phyloP scores from a whole-genome alignment of 2,888 invertebrate species.

The Oasisia sp. region DNA sequence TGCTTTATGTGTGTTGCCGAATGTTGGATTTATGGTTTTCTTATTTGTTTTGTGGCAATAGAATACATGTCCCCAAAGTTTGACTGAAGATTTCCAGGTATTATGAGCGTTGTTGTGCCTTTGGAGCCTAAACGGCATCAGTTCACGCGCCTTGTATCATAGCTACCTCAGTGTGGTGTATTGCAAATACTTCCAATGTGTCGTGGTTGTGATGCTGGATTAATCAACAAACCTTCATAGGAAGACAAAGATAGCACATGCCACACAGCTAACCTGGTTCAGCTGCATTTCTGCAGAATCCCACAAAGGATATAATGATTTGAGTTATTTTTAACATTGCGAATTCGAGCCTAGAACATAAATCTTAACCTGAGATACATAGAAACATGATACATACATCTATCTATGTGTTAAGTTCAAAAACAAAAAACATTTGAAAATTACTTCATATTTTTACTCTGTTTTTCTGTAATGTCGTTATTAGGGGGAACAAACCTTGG shows the following conservation, averaged over 20 bases:
- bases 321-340: neutral
- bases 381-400: neutral
- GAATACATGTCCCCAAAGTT: neutral
- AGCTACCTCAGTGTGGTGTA: neutral
- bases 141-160: neutral
- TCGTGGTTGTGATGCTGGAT: neutral
- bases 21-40: neutral
- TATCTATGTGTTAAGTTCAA: neutral
- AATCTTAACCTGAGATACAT: neutral
- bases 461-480: neutral
- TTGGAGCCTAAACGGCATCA: neutral
- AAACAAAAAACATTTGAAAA: neutral
- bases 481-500: neutral
- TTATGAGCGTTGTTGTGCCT: neutral
- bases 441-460: neutral
- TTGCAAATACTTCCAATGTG: neutral
- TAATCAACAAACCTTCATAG: neutral
- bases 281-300: neutral
- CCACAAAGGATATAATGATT: neutral
- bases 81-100: constrained; percentile 1
- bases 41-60: neutral
- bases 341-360: neutral
- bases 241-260: neutral
- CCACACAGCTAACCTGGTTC: neutral
- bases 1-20: neutral